Percentiles rank a stretch among this genome's conserved stretches.
These are phyloP conservation scores for Cardiocondyla obscurior DNA, from an alignment of 1,140 invertebrate genomes.

Conservation along the genomic window DNA sequence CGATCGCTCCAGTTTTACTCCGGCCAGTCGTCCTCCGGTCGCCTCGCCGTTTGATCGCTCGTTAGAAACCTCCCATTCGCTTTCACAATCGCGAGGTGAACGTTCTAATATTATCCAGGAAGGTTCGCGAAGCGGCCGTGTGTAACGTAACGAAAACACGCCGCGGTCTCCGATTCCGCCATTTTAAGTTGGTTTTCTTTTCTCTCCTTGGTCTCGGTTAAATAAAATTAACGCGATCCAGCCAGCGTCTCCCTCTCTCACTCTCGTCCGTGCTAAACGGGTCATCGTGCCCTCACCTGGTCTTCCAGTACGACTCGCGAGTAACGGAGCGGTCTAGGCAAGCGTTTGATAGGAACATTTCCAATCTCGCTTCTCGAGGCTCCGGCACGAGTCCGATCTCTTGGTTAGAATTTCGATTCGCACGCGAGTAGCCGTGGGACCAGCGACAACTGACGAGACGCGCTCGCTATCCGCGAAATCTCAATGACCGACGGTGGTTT, in stretches of 20 bases:
- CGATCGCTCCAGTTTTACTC: neutral
- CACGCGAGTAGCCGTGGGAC: too few relatives aligned
- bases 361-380: neutral
- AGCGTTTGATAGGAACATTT: neutral
- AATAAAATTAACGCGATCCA: neutral
- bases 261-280: too few relatives aligned
- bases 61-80: neutral
- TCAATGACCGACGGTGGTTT: neutral
- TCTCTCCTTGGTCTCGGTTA: neutral
- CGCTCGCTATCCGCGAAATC: neutral
- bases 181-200: constrained; percentile 9
- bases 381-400: too few relatives aligned
- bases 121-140: constrained; percentile 17
- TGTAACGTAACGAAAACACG: neutral
- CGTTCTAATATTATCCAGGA: constrained; percentile 24
- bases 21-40: neutral
- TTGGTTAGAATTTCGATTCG: too few relatives aligned
- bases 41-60: too few relatives aligned
- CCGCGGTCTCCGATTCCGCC: neutral
- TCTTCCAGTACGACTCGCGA: neutral
- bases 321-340: neutral
- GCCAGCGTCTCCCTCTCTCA: neutral
- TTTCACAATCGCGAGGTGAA: constrained; percentile 8
- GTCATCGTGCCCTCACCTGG: too few relatives aligned
- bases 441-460: too few relatives aligned